phyloP scores from a whole-genome alignment of 1,140 invertebrate genomes.

The Neodiprion virginianus region DNA sequence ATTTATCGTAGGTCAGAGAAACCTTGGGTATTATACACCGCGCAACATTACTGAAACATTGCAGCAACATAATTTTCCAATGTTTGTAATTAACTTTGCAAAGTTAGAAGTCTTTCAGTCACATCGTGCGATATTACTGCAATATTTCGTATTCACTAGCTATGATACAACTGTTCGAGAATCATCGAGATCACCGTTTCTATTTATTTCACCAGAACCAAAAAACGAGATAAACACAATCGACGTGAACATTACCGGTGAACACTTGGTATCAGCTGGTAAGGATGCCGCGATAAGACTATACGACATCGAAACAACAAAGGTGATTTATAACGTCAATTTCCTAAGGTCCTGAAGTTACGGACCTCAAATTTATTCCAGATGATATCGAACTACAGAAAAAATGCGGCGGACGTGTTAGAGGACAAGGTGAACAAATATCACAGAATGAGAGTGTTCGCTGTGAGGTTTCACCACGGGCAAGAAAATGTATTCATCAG shows the following conservation, averaged over 20 bases:
- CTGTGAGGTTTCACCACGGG: conserved; percentile 42
- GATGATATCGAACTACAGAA: conserved; percentile 33
- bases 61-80: too few relatives aligned
- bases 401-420: conserved; percentile 27
- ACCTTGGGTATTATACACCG: background rate
- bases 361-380: conserved; percentile 19
- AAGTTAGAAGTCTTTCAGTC: too few relatives aligned
- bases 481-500: conserved; percentile 43
- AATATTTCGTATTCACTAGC: too few relatives aligned
- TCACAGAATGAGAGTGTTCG: conserved; percentile 48
- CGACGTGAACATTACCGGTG: conserved; percentile 36
- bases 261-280: conserved; percentile 41
- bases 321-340: conserved; percentile 32
- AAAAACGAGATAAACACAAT: conserved; percentile 49
- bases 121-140: too few relatives aligned
- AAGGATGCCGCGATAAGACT: conserved; percentile 47
- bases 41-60: too few relatives aligned
- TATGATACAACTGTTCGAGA: too few relatives aligned
- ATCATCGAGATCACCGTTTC: too few relatives aligned
- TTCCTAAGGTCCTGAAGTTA: conserved; percentile 14
- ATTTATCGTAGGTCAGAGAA: conserved; percentile 37
- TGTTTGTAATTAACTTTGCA: too few relatives aligned
- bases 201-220: conserved; percentile 31
- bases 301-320: conserved; percentile 42
- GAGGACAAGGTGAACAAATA: conserved; percentile 36